These are phyloP conservation scores for Acanthochromis polyacanthus DNA, from an alignment of 2,113 vertebrate species.

Conservation along the genomic window DNA sequence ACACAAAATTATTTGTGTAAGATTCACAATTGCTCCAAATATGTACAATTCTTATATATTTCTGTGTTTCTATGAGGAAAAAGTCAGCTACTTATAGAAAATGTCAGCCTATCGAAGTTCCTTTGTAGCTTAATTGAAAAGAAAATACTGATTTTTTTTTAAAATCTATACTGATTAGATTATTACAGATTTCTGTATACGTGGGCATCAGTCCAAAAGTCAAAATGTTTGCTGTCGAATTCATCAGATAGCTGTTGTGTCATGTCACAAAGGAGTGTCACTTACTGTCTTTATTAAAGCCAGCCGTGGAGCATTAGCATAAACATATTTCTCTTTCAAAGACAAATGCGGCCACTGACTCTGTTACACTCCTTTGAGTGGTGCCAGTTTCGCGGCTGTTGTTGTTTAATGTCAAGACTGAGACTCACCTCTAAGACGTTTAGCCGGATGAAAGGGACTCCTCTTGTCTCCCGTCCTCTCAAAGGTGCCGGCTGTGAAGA, in stretches of 20 bases:
- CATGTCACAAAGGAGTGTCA: constrained; percentile 7
- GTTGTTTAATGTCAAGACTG: constrained; percentile 67
- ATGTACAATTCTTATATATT: not conserved
- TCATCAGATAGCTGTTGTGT: constrained; percentile 28
- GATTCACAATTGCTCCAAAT: not conserved
- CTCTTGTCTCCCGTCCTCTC: constrained; percentile 68
- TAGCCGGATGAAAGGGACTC: constrained; percentile 66
- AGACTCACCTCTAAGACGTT: constrained; percentile 65
- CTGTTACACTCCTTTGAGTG: constrained; percentile 45
- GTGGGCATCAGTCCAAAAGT: not conserved
- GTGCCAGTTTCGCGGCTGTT: constrained; percentile 49
- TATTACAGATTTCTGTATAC: not conserved
- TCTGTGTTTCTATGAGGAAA: too few relatives aligned
- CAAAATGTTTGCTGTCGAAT: not conserved
- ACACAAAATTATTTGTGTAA: not conserved
- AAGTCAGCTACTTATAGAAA: too few relatives aligned
- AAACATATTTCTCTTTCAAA: constrained; percentile 68
- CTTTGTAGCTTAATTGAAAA: too few relatives aligned
- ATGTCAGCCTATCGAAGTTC: too few relatives aligned
- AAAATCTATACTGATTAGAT: not conserved
- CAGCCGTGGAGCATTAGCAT: constrained; percentile 58
- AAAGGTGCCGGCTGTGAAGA: constrained; percentile 61
- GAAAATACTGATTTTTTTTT: too few relatives aligned
- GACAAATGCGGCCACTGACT: constrained; percentile 55
- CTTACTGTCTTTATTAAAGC: constrained; percentile 34